Percentiles rank a stretch among this genome's conserved stretches.
phyloP scores from a whole-genome alignment of 2,888 invertebrate species.

The Leptura quadrifasciata region DNA sequence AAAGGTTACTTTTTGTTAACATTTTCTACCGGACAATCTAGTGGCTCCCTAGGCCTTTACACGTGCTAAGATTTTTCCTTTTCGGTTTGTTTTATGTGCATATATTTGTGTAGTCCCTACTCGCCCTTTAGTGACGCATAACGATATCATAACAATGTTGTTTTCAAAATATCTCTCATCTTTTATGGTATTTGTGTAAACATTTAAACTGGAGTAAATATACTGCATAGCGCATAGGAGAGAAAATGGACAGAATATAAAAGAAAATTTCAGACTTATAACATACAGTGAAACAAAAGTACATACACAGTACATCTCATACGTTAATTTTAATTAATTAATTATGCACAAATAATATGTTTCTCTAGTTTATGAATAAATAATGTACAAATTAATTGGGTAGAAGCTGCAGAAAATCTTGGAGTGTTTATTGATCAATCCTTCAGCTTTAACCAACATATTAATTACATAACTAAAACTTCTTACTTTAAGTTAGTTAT shows the following conservation, averaged over 20 bases:
- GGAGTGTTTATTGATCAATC: no score
- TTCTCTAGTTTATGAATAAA: no score
- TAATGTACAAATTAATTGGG: no score
- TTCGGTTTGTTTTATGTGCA: slow-evolving; percentile 49
- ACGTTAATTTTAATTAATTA: no score
- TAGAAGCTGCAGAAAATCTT: no score
- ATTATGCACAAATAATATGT: no score
- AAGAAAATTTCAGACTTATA: neutral
- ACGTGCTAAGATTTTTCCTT: slow-evolving; percentile 38
- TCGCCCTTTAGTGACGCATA: slow-evolving; percentile 27
- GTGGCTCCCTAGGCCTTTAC: slow-evolving; percentile 43
- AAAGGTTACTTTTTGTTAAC: slow-evolving; percentile 48
- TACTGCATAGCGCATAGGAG: neutral
- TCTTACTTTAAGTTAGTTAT: no score
- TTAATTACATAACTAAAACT: no score
- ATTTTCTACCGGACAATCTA: slow-evolving; percentile 38
- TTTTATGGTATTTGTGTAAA: slow-evolving; percentile 10
- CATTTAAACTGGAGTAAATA: neutral
- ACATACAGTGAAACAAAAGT: neutral
- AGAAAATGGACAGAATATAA: neutral
- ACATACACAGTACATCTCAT: neutral
- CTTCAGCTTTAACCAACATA: no score
- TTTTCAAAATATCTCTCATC: neutral
- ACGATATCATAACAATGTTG: slow-evolving; percentile 40
- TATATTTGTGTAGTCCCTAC: slow-evolving; percentile 33